Evolutionary conservation across 2,113 vertebrate species (phyloP), one percentile per base, ranked within the genome.

Genomic region (Rhynchomys soricoides): DNA sequence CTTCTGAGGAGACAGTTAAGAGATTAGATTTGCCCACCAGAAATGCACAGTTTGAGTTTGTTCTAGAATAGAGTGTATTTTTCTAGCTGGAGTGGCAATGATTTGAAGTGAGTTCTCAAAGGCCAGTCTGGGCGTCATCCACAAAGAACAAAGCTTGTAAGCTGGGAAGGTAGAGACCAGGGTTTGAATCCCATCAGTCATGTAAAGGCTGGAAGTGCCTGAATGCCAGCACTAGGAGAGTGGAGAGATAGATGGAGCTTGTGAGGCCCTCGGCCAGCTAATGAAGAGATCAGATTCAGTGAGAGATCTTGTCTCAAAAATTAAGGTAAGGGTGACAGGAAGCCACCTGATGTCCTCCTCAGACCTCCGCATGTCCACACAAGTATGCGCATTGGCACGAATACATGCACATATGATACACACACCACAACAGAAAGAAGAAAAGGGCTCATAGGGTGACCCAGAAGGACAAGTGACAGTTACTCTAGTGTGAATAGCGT

Each of bases 1-100:
- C 71, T 98, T 98, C 97, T 91, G 40, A 91, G 95, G 15, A 95
- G 34, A 98, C 59, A 6, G 62, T 68, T 91, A 96, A 88, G 70
- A 97, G 98, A 98, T 45, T 55, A 86, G 91, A 94, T 97, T 98
- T 98, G 96, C 97, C 91, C 96, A 96, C 86, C 92, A 93, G 96
- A 74, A 93, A 57, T 86, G 22, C 73, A 89, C 15, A 85, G 88
- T 93, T 98, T 97, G 94, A 91, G 90, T 98, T 96, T 96, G 93
- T 97, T 95, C 94, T 91, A 93, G 95, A 98, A 59, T 52, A 90
- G 90, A 92, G 74, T 86, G 98, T 29, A 70, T 96, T 98, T 71
- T 98, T 96, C 93, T 86, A 96, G 94, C 86, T 96, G 93, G 98
- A 97, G 95, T 89, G 91, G 96, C 96, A 97, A 96, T 43, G 95